These are phyloP conservation scores for Lacanobia oleracea DNA, from an alignment of 2,888 invertebrate genomes.

Conservation along the genomic window DNA sequence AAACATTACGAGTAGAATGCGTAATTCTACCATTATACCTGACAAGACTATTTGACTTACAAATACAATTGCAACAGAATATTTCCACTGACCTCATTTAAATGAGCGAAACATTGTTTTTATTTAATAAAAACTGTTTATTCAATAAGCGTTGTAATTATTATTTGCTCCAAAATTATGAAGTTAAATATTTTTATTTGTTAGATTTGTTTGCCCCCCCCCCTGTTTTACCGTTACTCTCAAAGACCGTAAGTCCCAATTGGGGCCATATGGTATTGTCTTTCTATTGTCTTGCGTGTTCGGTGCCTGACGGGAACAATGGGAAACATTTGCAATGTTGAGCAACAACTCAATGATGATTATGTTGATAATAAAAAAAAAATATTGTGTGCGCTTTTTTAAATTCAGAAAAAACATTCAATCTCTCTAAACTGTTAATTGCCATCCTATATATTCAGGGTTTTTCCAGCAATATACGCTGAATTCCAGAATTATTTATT, in stretches of 20 bases:
- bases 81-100: constrained; percentile 62
- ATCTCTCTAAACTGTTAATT: constrained; percentile 1
- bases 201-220: background rate
- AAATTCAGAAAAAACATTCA: background rate
- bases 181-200: background rate
- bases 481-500: background rate
- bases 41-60: constrained; percentile 71
- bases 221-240: too few species aligned
- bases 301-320: too few species aligned
- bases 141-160: constrained; percentile 28
- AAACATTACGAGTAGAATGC: constrained; percentile 75
- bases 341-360: too few species aligned
- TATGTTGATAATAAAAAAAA: too few species aligned
- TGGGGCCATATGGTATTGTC: too few species aligned
- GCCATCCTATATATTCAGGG: background rate
- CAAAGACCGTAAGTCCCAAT: too few species aligned
- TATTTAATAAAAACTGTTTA: constrained; percentile 36
- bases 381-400: too few species aligned
- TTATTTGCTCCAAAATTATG: constrained; percentile 33
- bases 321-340: too few species aligned
- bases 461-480: background rate
- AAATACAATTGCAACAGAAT: constrained; percentile 65
- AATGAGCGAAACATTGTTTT: constrained; percentile 35
- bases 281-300: too few species aligned
- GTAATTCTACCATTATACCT: constrained; percentile 75